Evolutionary conservation across 2,797 vertebrate genomes (phyloP), one percentile per base, ranked within the genome.

Genomic region (Gila robusta): DNA sequence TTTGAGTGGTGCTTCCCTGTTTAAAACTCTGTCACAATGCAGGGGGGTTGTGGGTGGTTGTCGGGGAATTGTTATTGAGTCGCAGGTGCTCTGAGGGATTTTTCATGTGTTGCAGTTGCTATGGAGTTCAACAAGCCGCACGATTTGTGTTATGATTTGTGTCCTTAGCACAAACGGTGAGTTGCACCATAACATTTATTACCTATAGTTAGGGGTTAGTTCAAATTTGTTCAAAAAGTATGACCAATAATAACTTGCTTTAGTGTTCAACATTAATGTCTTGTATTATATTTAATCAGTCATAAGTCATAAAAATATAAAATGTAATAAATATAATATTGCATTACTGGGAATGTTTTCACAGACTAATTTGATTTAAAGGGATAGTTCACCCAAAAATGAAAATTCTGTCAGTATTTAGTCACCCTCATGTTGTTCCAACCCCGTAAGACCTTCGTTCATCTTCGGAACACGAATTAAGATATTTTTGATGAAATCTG

Each of bases 41-140:
- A 26, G 8, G 11, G 49, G 32, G 32, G 10, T 52, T 35, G 16
- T 76, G 47, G 73, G 19, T 77, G 49, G 21, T 16, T 56, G 32
- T 56, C 74, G 37, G 14, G 76, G 21, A 62, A 41, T 62, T 78
- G 35, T 26, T 41, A 16, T 26, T 16, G 8, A 19, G 54, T 59
- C n/a, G 4, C 54, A 62, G 54, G 76, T 79, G 54, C 23, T 44
- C 37, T 62, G 23, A 62, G 23, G 10, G 37, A 5, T 26, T 62
- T 41, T 70, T 79, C 5, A 5, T 79, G 37, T 79, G 77, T 62
- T 41, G 76, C 37, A 62, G 37, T 62, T 79, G 54, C 76, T 5
- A 26, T 79, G 76, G 23, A 41, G 37, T 79, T 78, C 14, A 62
- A 78, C 35, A 62, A 39, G 16, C 23, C 4, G 1, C 35, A 41